These are phyloP conservation scores for Myopa testacea DNA, from an alignment of 2,888 invertebrate species.

Conservation along the genomic window DNA sequence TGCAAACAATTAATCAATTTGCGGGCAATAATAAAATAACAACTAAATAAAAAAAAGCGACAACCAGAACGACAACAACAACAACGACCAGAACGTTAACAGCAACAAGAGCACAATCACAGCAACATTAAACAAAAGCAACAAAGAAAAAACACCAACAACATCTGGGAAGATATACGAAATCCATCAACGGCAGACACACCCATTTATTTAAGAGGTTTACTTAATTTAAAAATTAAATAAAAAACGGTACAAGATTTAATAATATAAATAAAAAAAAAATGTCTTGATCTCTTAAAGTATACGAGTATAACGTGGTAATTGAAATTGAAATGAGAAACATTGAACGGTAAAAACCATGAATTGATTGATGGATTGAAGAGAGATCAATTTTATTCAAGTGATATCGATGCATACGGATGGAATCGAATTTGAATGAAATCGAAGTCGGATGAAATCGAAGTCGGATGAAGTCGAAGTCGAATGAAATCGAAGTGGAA, in stretches of 20 bases:
- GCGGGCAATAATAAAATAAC: not conserved
- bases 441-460: no score
- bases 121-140: not conserved
- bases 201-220: constrained; percentile 17
- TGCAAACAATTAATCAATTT: constrained; percentile 41
- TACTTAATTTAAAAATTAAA: constrained; percentile 10
- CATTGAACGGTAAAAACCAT: not conserved
- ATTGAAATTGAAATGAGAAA: not conserved
- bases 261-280: constrained; percentile 6
- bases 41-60: not conserved
- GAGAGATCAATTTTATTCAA: no score
- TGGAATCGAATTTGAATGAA: no score
- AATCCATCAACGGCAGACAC: constrained; percentile 10
- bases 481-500: no score
- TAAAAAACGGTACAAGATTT: not conserved
- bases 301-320: constrained; percentile 19
- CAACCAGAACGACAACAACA: not conserved
- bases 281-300: constrained; percentile 7
- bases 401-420: no score
- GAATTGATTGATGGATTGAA: not conserved
- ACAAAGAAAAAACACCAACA: constrained; percentile 2
- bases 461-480: no score
- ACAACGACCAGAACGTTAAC: not conserved
- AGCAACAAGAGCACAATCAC: not conserved
- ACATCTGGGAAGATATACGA: not conserved